Conservation (phyloP, 2,888 invertebrate genomes). For the Lamellibrachia satsuma region DNA sequence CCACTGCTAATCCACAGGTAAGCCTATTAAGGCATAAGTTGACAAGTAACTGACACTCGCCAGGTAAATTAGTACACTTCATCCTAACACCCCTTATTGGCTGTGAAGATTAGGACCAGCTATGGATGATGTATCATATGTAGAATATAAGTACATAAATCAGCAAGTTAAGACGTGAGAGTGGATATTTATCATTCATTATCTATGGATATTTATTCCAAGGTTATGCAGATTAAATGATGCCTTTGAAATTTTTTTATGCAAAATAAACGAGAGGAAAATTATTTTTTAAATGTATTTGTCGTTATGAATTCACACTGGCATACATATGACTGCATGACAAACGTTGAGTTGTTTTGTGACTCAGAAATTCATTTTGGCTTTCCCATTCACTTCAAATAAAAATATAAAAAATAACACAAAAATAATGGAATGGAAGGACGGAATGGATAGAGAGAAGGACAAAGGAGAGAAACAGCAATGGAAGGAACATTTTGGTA, state of each 20-base stretch:
- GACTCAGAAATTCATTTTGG: not conserved
- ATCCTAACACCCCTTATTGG: not conserved
- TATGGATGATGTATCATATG: no score
- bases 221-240: no score
- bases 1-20: not conserved
- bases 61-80: constrained; percentile 8
- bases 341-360: not conserved
- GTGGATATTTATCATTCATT: no score
- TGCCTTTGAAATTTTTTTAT: no score
- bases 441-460: not conserved
- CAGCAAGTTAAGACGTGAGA: no score
- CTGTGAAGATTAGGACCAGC: not conserved
- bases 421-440: not conserved
- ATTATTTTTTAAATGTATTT: no score
- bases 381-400: not conserved
- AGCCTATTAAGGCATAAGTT: not conserved
- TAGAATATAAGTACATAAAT: no score
- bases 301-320: no score
- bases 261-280: no score
- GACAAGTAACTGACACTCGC: not conserved
- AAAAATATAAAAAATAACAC: not conserved
- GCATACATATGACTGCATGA: no score
- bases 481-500: not conserved
- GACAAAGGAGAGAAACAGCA: not conserved
- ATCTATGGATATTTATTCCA: no score